These are phyloP conservation scores for Rhagoletis pomonella DNA, from an alignment of 1,140 invertebrate species.

Conservation along the genomic window DNA sequence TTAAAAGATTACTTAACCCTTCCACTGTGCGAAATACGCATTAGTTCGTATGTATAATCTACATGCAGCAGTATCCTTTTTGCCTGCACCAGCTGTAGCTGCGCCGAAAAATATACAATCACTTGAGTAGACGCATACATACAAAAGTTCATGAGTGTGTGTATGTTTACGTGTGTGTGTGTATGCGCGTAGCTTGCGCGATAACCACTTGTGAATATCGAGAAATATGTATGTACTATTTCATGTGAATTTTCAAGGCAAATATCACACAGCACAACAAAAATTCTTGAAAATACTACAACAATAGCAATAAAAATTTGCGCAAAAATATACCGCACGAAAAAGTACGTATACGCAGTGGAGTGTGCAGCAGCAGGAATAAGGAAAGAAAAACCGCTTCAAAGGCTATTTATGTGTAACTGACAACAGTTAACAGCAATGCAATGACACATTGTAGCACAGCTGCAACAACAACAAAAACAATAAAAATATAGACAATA, in stretches of 20 bases:
- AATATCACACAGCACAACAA: not conserved
- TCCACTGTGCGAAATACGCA: constrained; percentile 3
- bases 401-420: not conserved
- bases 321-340: not conserved
- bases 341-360: not conserved
- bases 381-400: not conserved
- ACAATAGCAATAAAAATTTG: not conserved
- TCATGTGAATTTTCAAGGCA: constrained; percentile 2
- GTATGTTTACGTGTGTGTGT: not conserved
- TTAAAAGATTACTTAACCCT: no score
- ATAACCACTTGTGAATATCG: constrained; percentile 46
- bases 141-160: not conserved
- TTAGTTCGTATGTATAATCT: not conserved
- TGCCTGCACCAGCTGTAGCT: constrained; percentile 30
- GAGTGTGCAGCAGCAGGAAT: not conserved
- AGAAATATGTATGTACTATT: not conserved
- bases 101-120: constrained; percentile 26
- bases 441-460: constrained; percentile 1
- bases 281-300: constrained; percentile 25
- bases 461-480: not conserved
- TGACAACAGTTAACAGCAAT: constrained; percentile 35
- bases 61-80: not conserved
- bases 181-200: not conserved
- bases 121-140: not conserved
- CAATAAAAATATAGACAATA: not conserved